phyloP scores from a whole-genome alignment of 2,113 vertebrate genomes.

The Pluvianellus socialis region DNA sequence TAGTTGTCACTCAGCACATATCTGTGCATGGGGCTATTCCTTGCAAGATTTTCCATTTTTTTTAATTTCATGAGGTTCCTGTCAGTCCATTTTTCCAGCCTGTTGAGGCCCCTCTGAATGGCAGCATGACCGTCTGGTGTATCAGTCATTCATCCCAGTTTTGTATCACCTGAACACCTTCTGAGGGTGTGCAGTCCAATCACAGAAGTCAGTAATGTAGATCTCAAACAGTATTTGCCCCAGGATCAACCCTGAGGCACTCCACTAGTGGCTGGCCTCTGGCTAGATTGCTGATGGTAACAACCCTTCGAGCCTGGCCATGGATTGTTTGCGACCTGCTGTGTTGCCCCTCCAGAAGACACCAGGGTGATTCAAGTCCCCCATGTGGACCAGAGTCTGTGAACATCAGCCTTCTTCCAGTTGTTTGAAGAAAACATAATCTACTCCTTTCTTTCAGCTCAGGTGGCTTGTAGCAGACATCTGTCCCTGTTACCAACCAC shows the following conservation, averaged over 20 bases:
- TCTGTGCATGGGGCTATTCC: background rate
- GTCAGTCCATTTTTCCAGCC: background rate
- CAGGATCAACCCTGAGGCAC: background rate
- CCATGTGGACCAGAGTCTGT: rapidly evolving
- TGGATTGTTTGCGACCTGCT: background rate
- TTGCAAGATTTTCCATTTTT: background rate
- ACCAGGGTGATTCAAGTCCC: background rate
- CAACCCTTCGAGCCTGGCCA: background rate
- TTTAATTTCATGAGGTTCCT: no score
- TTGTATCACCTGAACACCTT: background rate
- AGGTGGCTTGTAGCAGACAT: background rate
- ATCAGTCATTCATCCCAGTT: background rate
- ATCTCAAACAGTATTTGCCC: background rate
- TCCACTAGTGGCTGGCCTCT: background rate
- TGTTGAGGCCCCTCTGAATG: background rate
- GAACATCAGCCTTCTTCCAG: background rate
- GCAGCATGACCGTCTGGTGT: background rate
- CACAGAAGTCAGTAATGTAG: background rate
- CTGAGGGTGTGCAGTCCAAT: background rate
- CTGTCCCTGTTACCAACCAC: background rate
- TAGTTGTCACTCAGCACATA: background rate
- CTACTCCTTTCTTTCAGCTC: background rate
- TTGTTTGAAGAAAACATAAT: background rate
- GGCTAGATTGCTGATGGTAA: background rate
- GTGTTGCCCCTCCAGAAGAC: background rate